Evolutionary conservation across 2,888 invertebrate genomes (phyloP), one percentile per base, ranked within the genome.

Genomic region (Chaetogeoica ovagalla): DNA sequence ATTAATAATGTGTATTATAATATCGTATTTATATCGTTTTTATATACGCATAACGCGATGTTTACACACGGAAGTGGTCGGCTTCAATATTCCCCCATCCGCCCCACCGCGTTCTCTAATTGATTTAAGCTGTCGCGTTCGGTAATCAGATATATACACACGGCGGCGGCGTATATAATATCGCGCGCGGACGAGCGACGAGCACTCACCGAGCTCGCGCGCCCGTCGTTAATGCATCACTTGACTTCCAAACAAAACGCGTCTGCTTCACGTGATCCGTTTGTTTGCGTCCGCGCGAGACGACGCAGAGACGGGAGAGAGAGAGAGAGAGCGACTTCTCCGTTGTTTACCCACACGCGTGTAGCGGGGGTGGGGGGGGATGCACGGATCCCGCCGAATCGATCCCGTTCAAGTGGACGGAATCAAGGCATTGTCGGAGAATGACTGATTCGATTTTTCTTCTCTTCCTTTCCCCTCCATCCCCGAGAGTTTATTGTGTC

Each of bases 181-280:
- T 43, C 30, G 60, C 52, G 63, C 15, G 55, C n/a, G 17, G 8
- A n/a, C 1, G 30, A 37, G 48, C 11, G 11, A 48, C 1, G 43
- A 11, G 48, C 3, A 48, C 15, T 11, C 13, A 3, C 3, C 48
- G 48, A 30, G 37, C 65, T 65, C 65, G 68, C 60, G 37, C 23
- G 66, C 69, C 4, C 68, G 48, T 30, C 48, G 70, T 79, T 79
- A 79, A 79, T 79, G 77, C 77, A 70, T 79, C 77, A 70, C 77
- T 70, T 70, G 70, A 70, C 70, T 48, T 79, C 48, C 63, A 79
- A 79, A 79, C 77, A 70, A 79, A 79, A 70, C 63, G 70, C 63
- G 70, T 69, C 77, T 70, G 55, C 62, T 59, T 37, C 63, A 30
- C 30, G 77, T 52, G 77, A 77, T 77, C 69, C 60, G 77, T 79